Percentiles rank a stretch among this genome's conserved stretches.
Evolutionary conservation across 2,113 vertebrate genomes (phyloP).

Genomic region (Nycticryphes semicollaris): DNA sequence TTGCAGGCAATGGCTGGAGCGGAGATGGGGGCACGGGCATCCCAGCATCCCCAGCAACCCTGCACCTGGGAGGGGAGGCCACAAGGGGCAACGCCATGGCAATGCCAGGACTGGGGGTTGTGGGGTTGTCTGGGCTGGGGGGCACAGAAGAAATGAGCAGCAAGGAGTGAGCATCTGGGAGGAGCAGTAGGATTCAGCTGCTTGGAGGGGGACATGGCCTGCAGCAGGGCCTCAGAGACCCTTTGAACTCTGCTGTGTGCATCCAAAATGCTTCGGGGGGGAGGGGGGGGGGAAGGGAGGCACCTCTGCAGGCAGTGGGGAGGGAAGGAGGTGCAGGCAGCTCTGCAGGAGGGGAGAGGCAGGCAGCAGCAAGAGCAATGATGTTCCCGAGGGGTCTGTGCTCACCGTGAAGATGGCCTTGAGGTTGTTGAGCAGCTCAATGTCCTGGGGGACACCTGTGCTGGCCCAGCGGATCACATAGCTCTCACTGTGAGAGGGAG

Average conservation of each 20-base stretch:
- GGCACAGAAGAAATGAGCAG: rapidly evolving
- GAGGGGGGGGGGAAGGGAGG: rapidly evolving
- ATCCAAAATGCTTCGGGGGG: rapidly evolving
- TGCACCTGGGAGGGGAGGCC: neutral
- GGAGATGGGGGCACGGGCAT: too few species aligned
- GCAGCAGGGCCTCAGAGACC: neutral
- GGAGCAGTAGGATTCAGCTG: rapidly evolving
- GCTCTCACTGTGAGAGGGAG: slow-evolving; percentile 11
- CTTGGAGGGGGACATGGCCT: rapidly evolving
- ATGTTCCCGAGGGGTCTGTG: rapidly evolving
- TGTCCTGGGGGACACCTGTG: slow-evolving; percentile 51
- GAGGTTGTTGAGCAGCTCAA: slow-evolving; percentile 68
- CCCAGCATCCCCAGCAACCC: neutral
- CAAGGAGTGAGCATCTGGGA: too few species aligned
- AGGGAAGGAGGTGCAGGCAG: neutral
- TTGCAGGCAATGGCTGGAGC: neutral
- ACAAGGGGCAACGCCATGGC: rapidly evolving
- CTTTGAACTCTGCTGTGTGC: neutral
- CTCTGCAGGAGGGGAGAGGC: neutral
- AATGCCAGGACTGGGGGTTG: neutral
- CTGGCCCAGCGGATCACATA: slow-evolving; percentile 71
- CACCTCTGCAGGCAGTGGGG: neutral
- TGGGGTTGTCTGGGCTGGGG: neutral
- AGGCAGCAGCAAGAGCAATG: neutral
- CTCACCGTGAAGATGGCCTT: slow-evolving; percentile 64